phyloP scores from a whole-genome alignment of 2,888 invertebrate species.

The Callinectes sapidus region DNA sequence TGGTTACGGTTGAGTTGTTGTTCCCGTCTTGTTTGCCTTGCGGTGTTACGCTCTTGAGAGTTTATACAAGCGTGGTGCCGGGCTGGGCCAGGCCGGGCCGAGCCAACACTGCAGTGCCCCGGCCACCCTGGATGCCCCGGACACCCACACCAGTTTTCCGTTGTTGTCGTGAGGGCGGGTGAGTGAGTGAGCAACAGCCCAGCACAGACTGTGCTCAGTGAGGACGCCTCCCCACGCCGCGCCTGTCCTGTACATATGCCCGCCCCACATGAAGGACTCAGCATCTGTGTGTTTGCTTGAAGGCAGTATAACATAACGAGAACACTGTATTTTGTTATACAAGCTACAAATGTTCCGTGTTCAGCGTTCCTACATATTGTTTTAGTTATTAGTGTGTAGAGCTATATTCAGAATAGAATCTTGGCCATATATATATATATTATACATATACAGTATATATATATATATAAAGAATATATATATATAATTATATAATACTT shows the following conservation, averaged over 20 bases:
- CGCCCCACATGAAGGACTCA: slow-evolving; percentile 34
- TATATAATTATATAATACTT: slow-evolving; percentile 19
- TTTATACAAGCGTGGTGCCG: background rate
- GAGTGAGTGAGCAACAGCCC: background rate
- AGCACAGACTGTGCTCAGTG: slow-evolving; percentile 45
- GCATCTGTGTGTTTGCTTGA: slow-evolving; percentile 66
- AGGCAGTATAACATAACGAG: slow-evolving; percentile 61
- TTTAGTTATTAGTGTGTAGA: slow-evolving; percentile 68
- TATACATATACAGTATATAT: background rate
- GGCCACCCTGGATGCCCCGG: background rate
- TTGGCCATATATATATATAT: slow-evolving; percentile 57
- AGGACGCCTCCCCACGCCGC: slow-evolving; percentile 39
- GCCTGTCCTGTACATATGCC: slow-evolving; percentile 63
- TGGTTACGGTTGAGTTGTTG: slow-evolving; percentile 42
- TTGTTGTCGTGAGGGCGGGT: slow-evolving; percentile 21
- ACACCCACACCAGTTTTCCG: slow-evolving; percentile 9
- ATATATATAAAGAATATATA: background rate
- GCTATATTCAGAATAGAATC: slow-evolving; percentile 64
- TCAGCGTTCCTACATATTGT: slow-evolving; percentile 68
- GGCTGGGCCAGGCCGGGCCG: no score
- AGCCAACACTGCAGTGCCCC: no score
- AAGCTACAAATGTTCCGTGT: slow-evolving; percentile 68
- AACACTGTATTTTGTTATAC: slow-evolving; percentile 66
- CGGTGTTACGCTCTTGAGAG: slow-evolving; percentile 47
- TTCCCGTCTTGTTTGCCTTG: slow-evolving; percentile 33